These are phyloP conservation scores for Halocaridina rubra DNA, from an alignment of 2,888 invertebrate species.

Conservation along the genomic window DNA sequence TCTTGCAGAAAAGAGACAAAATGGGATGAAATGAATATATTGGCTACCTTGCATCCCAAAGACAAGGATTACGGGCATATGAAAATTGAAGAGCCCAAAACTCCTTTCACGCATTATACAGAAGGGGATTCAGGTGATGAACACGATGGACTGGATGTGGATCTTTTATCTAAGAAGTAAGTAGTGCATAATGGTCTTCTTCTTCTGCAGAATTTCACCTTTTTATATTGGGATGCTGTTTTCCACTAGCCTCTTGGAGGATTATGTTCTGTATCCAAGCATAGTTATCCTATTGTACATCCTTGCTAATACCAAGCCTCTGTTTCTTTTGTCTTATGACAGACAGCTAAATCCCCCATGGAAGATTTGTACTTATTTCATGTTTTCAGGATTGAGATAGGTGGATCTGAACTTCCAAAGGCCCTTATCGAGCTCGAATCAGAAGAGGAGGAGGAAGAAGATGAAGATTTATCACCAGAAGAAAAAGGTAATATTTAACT, in stretches of 20 bases:
- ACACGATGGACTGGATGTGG: slow-evolving; percentile 75
- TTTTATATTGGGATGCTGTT: too few relatives aligned
- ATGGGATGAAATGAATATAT: slow-evolving; percentile 98
- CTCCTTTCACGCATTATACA: slow-evolving; percentile 79
- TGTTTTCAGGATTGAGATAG: slow-evolving; percentile 65
- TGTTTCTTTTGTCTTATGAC: too few relatives aligned
- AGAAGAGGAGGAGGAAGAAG: slow-evolving; percentile 74
- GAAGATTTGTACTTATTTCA: not conserved
- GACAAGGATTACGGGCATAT: slow-evolving; percentile 99
- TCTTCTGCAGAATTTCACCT: too few relatives aligned
- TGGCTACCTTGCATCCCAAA: slow-evolving; percentile 96
- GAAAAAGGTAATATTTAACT: slow-evolving; percentile 72
- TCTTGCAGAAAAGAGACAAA: slow-evolving; percentile 74
- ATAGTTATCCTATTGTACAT: too few relatives aligned
- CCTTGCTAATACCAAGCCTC: too few relatives aligned
- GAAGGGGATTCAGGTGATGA: slow-evolving; percentile 71
- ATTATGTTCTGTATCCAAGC: too few relatives aligned
- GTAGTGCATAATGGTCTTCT: too few relatives aligned
- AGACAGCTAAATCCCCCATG: too few relatives aligned
- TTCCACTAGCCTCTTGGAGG: too few relatives aligned
- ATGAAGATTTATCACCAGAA: slow-evolving; percentile 75
- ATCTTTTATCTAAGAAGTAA: slow-evolving; percentile 82
- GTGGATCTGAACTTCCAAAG: slow-evolving; percentile 65
- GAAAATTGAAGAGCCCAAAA: slow-evolving; percentile 98
- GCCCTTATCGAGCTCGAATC: slow-evolving; percentile 65